Base-by-base conservation (phyloP, 2,113 vertebrate species). In the Nycticryphes semicollaris region DNA sequence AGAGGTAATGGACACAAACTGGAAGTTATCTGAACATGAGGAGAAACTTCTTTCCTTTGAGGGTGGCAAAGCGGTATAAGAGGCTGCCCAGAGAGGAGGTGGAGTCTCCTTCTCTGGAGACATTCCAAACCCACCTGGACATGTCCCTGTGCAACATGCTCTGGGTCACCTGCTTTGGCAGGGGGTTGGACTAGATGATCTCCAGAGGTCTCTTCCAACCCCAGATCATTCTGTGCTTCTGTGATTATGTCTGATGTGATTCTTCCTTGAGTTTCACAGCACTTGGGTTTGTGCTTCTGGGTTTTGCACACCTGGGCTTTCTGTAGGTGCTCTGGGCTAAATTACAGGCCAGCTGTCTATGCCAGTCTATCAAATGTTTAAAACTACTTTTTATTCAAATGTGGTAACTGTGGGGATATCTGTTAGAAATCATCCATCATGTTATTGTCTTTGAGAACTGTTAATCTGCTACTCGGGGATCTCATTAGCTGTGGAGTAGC, bases 401-500 rank as follows among this genome's bases (percentile, higher is more conserved):
- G 28, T 62, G 28, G 18, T 81, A 39, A 63, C 83, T 86, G 56
- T 43, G 66, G 77, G 60, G 73, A 22, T 93, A 23, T 83, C 54
- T 90, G 33, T 77, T 78, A 68, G 76, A 87, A 94, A 35, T 56
- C 76, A 72, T 72, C 68, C 69, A 37, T 93, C 62, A 22, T 17
- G 56, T 25, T 87, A 28, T 39, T 88, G 75, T 43, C 54, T 90
- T 89, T 76, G 62, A 70, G 56, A 84, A 24, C 21, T 67, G 50
- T 59, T 89, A 56, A 74, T 70, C 18, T 92, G 88, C 51, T 75
- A 1, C 68, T 48, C 10, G n/a, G 75, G 60, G 76, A 88, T 70
- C 67, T 95, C 48, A 37, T 88, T 91, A 90, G 64, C 25, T 78
- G 60, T 56, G 43, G 69, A 72, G 56, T 90, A 90, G 92, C 92